phyloP scores from a whole-genome alignment of 2,888 invertebrate species.

The Cephonodes hylas region DNA sequence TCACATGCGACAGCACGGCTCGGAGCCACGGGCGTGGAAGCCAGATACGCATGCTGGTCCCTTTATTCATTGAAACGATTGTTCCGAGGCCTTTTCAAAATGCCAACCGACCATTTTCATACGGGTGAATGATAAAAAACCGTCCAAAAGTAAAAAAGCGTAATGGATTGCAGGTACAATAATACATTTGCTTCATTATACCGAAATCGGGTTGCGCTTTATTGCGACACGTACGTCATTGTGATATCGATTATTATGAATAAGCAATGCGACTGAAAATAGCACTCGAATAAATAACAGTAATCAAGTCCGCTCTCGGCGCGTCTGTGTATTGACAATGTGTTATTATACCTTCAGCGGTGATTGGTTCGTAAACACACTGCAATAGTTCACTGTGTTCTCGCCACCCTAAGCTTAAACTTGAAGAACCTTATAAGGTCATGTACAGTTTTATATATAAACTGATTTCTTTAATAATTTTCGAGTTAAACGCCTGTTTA shows the following conservation, averaged over 20 bases:
- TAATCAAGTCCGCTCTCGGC: not conserved
- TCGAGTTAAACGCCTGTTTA: too few species aligned
- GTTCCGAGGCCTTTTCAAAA: conserved; percentile 52
- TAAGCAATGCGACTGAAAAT: not conserved
- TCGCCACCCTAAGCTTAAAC: too few species aligned
- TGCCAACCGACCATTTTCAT: conserved; percentile 45
- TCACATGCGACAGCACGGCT: conserved; percentile 26
- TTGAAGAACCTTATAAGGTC: too few species aligned
- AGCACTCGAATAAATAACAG: not conserved
- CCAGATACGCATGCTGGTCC: conserved; percentile 47
- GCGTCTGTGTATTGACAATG: not conserved
- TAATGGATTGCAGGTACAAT: not conserved
- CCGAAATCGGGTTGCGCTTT: not conserved
- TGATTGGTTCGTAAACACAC: not conserved
- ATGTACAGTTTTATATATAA: too few species aligned
- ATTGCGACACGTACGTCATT: not conserved
- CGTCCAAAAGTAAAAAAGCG: conserved; percentile 23
- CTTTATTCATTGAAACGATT: conserved; percentile 59
- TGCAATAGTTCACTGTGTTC: too few species aligned
- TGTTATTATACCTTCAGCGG: not conserved
- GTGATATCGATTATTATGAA: not conserved
- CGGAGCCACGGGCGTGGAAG: conserved; percentile 46
- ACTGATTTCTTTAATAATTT: too few species aligned
- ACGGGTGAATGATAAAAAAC: conserved; percentile 59
- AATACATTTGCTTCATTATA: not conserved